Base-by-base conservation (phyloP, 1,140 invertebrate genomes). In the Caenorhabditis brenneri region DNA sequence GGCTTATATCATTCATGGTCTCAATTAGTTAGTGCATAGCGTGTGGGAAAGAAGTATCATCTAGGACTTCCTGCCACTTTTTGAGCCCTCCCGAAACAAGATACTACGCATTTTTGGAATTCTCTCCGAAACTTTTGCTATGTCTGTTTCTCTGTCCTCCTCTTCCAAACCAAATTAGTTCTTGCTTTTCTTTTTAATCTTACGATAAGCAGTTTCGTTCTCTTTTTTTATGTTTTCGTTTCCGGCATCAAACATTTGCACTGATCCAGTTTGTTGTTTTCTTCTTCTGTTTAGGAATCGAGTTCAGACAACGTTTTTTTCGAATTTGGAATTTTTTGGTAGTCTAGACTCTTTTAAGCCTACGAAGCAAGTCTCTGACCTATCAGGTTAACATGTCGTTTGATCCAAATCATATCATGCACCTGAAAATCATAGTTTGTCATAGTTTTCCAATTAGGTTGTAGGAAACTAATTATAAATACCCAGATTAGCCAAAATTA, bases 131-230 rank as follows among this genome's bases (percentile, higher is more conserved):
- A 42, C 65, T 74, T 42, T 10, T 65, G 15, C 36, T 65, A 65
- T 65, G 58, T 31, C 36, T 74, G 22, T 42, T 46, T 46, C 65
- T 74, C 36, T 42, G 19, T 24, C 24, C 36, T 42, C 4, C 22
- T 46, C 65, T 42, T 46, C 65, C 33, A 42, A 74, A 65, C 58
- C 16, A 65, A 74, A 74, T 74, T 74, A 74, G 65, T 74, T 74
- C 36, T 74, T 46, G 65, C 36, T 74, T 74, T 46, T n/a, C 19
- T 27, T 74, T 74, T 74, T 74, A 74, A 74, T 74, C 65, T 74
- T 74, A 74, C 65, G 33, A 39, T 74, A 36, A 42, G 36, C 36
- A 42, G 36, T 15, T 27, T 46, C 19, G 55, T 79, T 65, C 29
- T 24, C 42, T 7, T 46, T 31, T 83, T 79, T 79, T 39, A 29